These are phyloP conservation scores for Schizothorax lantsangensis DNA, from an alignment of 2,797 vertebrate species.

Conservation along the genomic window DNA sequence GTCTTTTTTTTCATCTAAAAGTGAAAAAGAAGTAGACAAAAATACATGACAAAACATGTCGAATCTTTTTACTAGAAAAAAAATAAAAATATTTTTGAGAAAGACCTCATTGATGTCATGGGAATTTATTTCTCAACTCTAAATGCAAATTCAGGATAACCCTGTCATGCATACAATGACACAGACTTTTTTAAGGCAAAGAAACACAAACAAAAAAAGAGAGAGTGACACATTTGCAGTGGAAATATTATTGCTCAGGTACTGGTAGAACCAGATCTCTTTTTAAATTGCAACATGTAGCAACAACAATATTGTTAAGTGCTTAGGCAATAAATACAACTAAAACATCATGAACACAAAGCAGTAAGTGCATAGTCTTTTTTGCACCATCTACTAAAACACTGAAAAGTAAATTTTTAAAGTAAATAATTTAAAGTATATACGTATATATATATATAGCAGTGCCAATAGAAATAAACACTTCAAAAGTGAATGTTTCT, in stretches of 20 bases:
- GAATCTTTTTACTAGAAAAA: neutral
- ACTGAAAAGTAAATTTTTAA: neutral
- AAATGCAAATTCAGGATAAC: slow-evolving; percentile 9
- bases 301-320: neutral
- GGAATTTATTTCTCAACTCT: neutral
- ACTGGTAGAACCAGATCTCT: neutral
- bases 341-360: neutral
- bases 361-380: neutral
- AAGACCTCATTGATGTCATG: neutral
- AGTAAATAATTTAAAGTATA: neutral
- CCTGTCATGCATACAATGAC: neutral
- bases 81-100: neutral
- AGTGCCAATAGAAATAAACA: neutral
- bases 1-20: neutral
- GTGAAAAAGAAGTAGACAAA: too few species aligned
- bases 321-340: neutral
- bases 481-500: neutral
- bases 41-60: too few species aligned
- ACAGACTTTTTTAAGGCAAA: neutral
- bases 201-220: neutral
- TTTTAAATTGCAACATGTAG: neutral
- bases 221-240: neutral
- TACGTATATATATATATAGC: too few species aligned
- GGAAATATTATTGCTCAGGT: neutral
- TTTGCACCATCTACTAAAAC: neutral